Conservation (phyloP, 2,113 vertebrate species). For the Sceloporus tristichus region DNA sequence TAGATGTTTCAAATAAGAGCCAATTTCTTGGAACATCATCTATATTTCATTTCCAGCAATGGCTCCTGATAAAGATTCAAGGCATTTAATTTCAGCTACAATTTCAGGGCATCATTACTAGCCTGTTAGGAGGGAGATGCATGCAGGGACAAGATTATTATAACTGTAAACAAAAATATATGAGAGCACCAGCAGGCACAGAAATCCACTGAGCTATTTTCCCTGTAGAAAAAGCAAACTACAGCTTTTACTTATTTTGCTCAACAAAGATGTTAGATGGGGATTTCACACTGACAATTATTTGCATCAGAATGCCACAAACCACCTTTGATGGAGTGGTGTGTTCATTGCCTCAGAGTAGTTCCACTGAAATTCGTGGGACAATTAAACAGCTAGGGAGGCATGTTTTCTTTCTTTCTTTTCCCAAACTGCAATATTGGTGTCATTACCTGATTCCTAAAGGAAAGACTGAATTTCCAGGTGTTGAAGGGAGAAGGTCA, state of each 20-base stretch:
- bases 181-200: slow-evolving; percentile 57
- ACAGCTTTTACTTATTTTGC: slow-evolving; percentile 60
- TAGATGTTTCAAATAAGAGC: neutral
- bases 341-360: slow-evolving; percentile 21
- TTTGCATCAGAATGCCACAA: slow-evolving; percentile 57
- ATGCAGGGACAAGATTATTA: slow-evolving; percentile 54
- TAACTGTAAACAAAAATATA: slow-evolving; percentile 53
- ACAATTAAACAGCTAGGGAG: neutral
- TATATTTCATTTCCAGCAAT: slow-evolving; percentile 43
- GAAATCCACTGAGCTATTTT: slow-evolving; percentile 44
- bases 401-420: neutral
- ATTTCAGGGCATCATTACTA: slow-evolving; percentile 21
- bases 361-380: slow-evolving; percentile 8
- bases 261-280: slow-evolving; percentile 53
- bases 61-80: slow-evolving; percentile 19
- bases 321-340: slow-evolving; percentile 43
- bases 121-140: slow-evolving; percentile 50
- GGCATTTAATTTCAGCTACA: slow-evolving; percentile 45
- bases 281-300: slow-evolving; percentile 61
- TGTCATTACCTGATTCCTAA: slow-evolving; percentile 50
- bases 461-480: slow-evolving; percentile 36
- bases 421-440: slow-evolving; percentile 16
- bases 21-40: slow-evolving; percentile 10
- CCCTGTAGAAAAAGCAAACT: slow-evolving; percentile 53
- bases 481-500: slow-evolving; percentile 48